Evolutionary conservation across 37 sponge, comb jelly and placozoan species (phyloP).

Genomic region (Eunapius fragilis): DNA sequence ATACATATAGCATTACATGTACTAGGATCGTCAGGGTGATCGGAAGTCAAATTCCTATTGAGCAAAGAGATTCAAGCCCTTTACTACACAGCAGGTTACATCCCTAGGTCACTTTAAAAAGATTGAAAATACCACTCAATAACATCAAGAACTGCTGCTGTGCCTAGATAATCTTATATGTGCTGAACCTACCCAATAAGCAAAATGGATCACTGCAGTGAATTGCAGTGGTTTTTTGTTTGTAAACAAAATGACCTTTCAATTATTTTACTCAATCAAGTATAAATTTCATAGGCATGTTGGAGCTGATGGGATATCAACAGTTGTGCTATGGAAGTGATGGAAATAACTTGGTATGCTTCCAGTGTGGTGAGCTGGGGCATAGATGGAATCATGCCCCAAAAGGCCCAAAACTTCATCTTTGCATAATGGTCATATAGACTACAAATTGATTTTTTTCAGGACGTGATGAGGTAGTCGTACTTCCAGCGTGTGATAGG

Average conservation of each 20-base stretch:
- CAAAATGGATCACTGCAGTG: slow-evolving; percentile 14
- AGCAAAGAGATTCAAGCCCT: slow-evolving; percentile 7
- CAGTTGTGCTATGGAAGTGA: neutral
- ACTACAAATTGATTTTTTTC: too few species aligned
- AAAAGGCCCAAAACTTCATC: too few species aligned
- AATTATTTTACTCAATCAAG: slow-evolving; percentile 4
- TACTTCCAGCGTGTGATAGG: too few species aligned
- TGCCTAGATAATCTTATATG: slow-evolving; percentile 9
- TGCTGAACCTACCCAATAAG: neutral
- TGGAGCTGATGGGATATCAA: neutral
- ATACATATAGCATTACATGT: too few species aligned
- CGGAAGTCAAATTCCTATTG: neutral
- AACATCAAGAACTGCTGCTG: slow-evolving; percentile 9
- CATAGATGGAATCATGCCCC: too few species aligned
- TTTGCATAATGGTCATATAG: too few species aligned
- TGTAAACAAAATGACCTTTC: slow-evolving; percentile 18
- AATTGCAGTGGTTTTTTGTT: slow-evolving; percentile 17
- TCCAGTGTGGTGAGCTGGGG: too few species aligned
- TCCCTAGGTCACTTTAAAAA: slow-evolving; percentile 18
- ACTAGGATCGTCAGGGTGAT: neutral
- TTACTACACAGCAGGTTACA: slow-evolving; percentile 21
- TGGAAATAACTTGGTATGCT: neutral
- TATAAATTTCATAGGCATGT: slow-evolving; percentile 2
- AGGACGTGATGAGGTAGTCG: too few species aligned
- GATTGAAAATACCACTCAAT: neutral